Conservation (phyloP, 2,797 vertebrate species). For the Nyctibius grandis region DNA sequence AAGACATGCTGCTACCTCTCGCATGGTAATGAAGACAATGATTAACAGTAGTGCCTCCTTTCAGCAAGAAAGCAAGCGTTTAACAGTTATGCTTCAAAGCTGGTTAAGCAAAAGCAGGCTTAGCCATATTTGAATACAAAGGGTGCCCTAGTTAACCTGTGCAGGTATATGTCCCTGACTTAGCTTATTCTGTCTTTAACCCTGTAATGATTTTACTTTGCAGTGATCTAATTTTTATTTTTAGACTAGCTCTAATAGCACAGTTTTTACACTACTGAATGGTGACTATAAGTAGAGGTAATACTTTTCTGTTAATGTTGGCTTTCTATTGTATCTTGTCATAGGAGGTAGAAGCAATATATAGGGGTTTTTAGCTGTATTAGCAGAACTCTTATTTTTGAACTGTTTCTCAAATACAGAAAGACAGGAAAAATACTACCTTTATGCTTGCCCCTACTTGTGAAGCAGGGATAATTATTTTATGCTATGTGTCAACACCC, state of each 20-base stretch:
- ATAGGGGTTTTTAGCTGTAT: neutral
- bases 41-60: constrained; percentile 39
- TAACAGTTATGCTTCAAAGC: neutral
- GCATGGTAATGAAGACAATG: constrained; percentile 86
- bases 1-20: constrained; percentile 97
- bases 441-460: neutral
- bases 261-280: neutral
- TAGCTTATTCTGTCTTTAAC: neutral
- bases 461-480: neutral
- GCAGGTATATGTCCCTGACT: neutral
- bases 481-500: neutral
- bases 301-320: neutral
- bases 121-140: neutral
- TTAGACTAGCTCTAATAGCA: neutral
- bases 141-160: neutral
- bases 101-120: neutral
- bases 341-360: neutral
- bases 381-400: neutral
- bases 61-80: neutral
- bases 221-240: neutral
- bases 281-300: neutral
- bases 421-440: neutral
- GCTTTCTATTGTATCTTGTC: neutral
- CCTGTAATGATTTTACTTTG: neutral
- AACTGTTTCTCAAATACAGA: neutral